Evolutionary conservation across 2,888 invertebrate genomes (phyloP).

Genomic region (Branchipolynoe longqiensis): DNA sequence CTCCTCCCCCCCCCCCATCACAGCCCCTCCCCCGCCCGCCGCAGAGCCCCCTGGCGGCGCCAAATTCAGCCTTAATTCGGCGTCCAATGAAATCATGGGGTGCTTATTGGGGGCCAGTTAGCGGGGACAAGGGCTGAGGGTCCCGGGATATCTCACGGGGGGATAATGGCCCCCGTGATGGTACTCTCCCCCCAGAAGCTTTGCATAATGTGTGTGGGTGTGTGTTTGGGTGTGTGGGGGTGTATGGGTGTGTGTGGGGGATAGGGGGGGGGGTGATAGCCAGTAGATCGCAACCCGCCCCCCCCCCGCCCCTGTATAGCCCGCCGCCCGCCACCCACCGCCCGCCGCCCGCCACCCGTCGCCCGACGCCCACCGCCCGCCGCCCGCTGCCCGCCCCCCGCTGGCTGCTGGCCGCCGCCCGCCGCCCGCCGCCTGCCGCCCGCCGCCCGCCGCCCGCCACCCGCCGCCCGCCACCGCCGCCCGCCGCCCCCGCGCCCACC

Average conservation of each 20-base stretch:
- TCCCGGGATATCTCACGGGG: constrained; percentile 26
- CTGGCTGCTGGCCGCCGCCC: constrained; percentile 34
- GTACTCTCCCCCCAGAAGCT: not conserved
- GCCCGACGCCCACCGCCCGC: too few relatives aligned
- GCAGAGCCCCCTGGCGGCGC: not conserved
- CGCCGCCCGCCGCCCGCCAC: not conserved
- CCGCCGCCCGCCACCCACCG: not conserved
- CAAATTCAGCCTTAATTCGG: constrained; percentile 39
- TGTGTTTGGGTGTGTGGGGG: not conserved
- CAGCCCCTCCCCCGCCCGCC: not conserved
- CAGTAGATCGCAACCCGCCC: not conserved
- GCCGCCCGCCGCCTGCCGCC: too few relatives aligned
- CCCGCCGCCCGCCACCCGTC: constrained; percentile 5
- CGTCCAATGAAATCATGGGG: constrained; percentile 42
- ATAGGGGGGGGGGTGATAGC: constrained; percentile 8
- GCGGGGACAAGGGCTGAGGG: constrained; percentile 44
- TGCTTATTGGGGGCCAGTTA: constrained; percentile 44
- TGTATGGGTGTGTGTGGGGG: not conserved
- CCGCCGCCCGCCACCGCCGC: not conserved
- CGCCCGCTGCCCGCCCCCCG: too few relatives aligned
- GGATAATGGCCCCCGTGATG: constrained; percentile 31
- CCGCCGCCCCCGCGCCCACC: constrained; percentile 1
- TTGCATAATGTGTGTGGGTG: constrained; percentile 42
- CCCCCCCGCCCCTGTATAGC: not conserved
- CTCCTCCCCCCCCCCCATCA: too few relatives aligned